A percentile compares a stretch with the other conserved stretches of the same genome.
Evolutionary conservation across 2,797 vertebrate genomes (phyloP).

Genomic region (Setipinna tenuifilis): DNA sequence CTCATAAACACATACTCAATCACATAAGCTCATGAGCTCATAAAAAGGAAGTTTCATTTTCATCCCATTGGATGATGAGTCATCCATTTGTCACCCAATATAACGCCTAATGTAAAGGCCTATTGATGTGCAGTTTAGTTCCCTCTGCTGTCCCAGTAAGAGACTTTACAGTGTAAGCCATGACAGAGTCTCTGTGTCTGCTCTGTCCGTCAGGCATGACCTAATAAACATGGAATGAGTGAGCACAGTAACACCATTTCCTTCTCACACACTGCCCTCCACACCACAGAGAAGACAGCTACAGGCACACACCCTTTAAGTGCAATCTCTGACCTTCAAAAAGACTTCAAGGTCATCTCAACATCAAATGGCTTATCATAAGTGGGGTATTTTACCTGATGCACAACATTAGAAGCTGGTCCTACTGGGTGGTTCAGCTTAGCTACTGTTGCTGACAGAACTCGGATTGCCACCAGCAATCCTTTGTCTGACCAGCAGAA

Average conservation of each 20-base stretch:
- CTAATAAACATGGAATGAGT: not conserved
- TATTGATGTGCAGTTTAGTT: not conserved
- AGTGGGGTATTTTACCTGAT: not conserved
- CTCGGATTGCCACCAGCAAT: not conserved
- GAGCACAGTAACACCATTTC: not conserved
- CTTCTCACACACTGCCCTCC: not conserved
- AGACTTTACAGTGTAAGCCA: not conserved
- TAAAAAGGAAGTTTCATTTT: not conserved
- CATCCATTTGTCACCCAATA: not conserved
- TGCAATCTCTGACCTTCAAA: not conserved
- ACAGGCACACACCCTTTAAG: not conserved
- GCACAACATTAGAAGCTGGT: not conserved
- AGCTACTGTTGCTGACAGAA: not conserved
- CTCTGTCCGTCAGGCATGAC: not conserved
- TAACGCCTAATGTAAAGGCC: not conserved
- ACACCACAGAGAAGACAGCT: too few relatives aligned
- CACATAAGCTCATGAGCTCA: not conserved
- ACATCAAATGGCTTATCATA: not conserved
- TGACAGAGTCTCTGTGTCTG: not conserved
- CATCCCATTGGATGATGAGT: not conserved
- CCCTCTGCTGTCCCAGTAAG: not conserved
- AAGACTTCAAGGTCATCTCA: not conserved
- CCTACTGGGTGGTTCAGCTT: not conserved
- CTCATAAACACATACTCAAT: not conserved
- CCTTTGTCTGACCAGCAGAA: not conserved